phyloP scores from a whole-genome alignment of 2,797 vertebrate genomes.

The Neosilurus hyrtlii region DNA sequence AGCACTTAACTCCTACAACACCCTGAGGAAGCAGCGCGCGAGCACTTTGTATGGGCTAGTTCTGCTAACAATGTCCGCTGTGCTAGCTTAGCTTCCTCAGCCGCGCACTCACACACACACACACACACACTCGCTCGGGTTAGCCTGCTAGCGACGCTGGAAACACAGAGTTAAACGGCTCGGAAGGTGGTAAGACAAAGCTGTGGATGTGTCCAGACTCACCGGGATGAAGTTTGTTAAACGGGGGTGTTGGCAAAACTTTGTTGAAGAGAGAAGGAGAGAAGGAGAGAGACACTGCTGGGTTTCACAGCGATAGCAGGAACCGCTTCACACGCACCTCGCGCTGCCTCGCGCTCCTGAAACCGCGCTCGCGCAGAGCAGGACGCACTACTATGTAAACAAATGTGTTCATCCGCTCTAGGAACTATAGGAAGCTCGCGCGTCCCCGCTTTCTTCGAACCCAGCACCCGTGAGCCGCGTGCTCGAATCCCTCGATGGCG shows the following conservation, averaged over 20 bases:
- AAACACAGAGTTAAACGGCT: neutral
- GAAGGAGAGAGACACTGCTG: neutral
- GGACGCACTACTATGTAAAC: conserved; percentile 53
- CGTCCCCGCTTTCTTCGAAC: too few relatives aligned
- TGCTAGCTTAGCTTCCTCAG: conserved; percentile 4
- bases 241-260: conserved; percentile 18
- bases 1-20: neutral
- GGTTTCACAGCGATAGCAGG: conserved; percentile 30
- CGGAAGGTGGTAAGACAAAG: neutral
- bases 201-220: neutral
- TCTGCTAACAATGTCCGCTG: conserved; percentile 18
- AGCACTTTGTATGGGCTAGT: conserved; percentile 5
- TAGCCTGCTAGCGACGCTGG: conserved; percentile 7
- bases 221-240: conserved; percentile 10
- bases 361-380: conserved; percentile 29
- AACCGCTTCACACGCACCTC: conserved; percentile 41
- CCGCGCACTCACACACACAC: neutral
- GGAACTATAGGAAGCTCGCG: conserved; percentile 35
- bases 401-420: conserved; percentile 53
- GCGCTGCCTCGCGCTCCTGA: conserved; percentile 38
- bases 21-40: neutral
- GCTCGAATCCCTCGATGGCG: neutral
- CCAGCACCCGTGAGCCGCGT: neutral
- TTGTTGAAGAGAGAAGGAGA: neutral
- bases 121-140: neutral